Percentiles rank a stretch among this genome's conserved stretches.
These are phyloP conservation scores for Diprion similis DNA, from an alignment of 1,140 invertebrate genomes.

Conservation along the genomic window DNA sequence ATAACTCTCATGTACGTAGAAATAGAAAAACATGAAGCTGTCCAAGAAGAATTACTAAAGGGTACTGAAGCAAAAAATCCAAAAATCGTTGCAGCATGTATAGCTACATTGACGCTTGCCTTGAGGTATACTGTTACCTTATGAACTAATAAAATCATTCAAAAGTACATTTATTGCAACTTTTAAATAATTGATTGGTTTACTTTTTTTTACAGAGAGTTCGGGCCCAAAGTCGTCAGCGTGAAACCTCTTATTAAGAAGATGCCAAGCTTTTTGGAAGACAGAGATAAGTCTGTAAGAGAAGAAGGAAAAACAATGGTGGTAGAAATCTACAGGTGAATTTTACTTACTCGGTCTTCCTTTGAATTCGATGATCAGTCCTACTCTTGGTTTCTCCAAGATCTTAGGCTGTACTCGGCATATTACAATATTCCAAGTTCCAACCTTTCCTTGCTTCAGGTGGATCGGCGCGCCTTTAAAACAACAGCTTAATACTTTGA, in stretches of 20 bases:
- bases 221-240: conserved; percentile 90
- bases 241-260: conserved; percentile 92
- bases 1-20: conserved; percentile 94
- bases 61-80: conserved; percentile 96
- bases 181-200: conserved; percentile 10
- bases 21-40: conserved; percentile 93
- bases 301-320: conserved; percentile 90
- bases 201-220: conserved; percentile 68
- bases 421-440: conserved; percentile 19
- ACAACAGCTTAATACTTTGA: conserved; percentile 84
- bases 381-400: conserved; percentile 12
- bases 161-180: conserved; percentile 1
- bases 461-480: conserved; percentile 91
- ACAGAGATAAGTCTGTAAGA: conserved; percentile 90
- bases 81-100: conserved; percentile 88
- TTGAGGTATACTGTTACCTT: conserved; percentile 64
- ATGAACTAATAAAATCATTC: conserved; percentile 11
- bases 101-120: conserved; percentile 77
- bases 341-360: not conserved
- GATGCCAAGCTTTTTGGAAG: conserved; percentile 82
- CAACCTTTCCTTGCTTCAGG: conserved; percentile 47
- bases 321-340: conserved; percentile 86
- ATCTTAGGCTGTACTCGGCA: conserved; percentile 11
- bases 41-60: conserved; percentile 91
- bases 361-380: conserved; percentile 20